Base-by-base conservation (phyloP, 2,888 invertebrate genomes). In the Scrobipalpa atriplicella region DNA sequence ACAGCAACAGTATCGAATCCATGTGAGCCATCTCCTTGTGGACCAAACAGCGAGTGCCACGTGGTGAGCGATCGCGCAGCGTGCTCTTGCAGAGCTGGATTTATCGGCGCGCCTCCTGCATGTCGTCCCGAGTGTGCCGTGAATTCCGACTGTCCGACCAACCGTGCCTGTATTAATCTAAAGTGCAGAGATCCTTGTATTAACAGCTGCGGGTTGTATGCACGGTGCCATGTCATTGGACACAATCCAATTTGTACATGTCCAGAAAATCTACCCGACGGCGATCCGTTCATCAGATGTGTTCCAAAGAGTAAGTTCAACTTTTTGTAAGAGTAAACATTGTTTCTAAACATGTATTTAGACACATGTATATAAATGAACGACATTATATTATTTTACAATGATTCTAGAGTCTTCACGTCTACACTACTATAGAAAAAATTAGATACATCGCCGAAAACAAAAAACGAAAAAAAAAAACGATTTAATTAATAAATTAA, bases 211-310 rank as follows among this genome's bases (percentile, higher is more conserved):
- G 97, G 97, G 6, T 92, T 94, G 68, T 95, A 96, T 78, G 96
- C 97, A 29, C 92, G 95, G 68, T 97, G 97, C 76, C 95, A 95
- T 85, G 96, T 96, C 54, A 94, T 96, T 60, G 95, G 95, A 75
- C 97, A 97, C 80, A 96, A 95, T 78, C 97, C 96, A 1, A 95
- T 96, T 71, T 97, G 97, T 80, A 95, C 95, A 69, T 97, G 97
- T 75, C 90, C 92, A 19, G 94, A 95, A 69, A 89, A 92, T 66
- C 93, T 94, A 64, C 95, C 94, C 65, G 93, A 94, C 71, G 97
- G 97, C 36, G 96, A 97, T 93, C 96, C 97, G 18, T 96, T 96
- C 78, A 95, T 94, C 73, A 94, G 95, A 83, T 97, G 97, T 82
- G 83, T 81, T 68, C 84, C 87, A 75, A 90, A 86, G 78, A 82